Evolutionary conservation across 2,888 invertebrate species (phyloP), one percentile per base, ranked within the genome.

Genomic region (Apamea monoglypha): DNA sequence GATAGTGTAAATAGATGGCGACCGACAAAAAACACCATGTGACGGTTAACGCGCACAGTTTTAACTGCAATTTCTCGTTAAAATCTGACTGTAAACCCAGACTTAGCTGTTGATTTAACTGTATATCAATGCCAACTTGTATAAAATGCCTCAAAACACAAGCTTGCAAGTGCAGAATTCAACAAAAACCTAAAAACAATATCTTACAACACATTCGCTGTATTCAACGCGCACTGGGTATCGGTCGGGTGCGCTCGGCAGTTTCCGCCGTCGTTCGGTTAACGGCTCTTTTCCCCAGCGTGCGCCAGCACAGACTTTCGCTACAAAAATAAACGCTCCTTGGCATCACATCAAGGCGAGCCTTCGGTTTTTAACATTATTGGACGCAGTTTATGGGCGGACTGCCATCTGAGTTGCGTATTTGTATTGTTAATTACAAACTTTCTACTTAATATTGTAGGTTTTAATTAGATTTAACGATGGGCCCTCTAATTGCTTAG

Each of bases 241-340:
- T 82, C 90, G 91, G 71, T 96, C 96, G 96, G 94, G 88, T 78
- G 90, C 81, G 90, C 84, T 96, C 96, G 96, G 93, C 79, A 74
- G 92, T 94, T 93, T 95, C 94, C 96, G 96, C 79, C 81, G 90
- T 74, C 88, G 92, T 78, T 96, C 96, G 96, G 94, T 90, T 96
- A 96, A 96, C 96, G 96, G 96, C 93, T 96, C 95, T 95, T 95
- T 95, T 94, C 95, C 94, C 93, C 91, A 90, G 87, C 81, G 89
- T 86, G 91, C 90, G 91, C 91, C 91, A 91, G 93, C 91, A 94
- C 94, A 90, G 92, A 96, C 96, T 96, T 96, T 96, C 96, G 96
- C 95, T 96, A 96, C 95, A 95, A 95, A 96, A 96, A 96, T 96
- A 96, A 96, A 96, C 92, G 94, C 94, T 96, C 96, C 96, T 96